These are phyloP conservation scores for Acropora tenuis DNA, from an alignment of 64 coral and sea anemone genomes.

Conservation along the genomic window DNA sequence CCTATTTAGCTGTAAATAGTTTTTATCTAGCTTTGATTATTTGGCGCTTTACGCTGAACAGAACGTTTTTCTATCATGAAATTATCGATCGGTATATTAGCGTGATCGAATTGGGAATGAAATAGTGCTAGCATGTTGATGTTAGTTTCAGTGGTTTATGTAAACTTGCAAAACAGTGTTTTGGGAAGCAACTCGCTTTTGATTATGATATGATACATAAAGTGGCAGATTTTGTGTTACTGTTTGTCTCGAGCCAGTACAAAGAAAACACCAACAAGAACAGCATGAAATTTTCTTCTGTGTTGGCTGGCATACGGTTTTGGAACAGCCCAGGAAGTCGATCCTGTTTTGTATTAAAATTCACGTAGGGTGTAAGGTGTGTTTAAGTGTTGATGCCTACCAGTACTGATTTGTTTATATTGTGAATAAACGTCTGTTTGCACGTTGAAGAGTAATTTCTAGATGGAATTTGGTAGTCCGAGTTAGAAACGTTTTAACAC, in stretches of 20 bases:
- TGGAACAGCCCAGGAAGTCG: too few relatives aligned
- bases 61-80: neutral
- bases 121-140: neutral
- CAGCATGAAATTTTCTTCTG: neutral
- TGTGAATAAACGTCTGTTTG: too few relatives aligned
- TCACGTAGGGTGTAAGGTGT: too few relatives aligned
- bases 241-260: too few relatives aligned
- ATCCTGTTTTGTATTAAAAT: too few relatives aligned
- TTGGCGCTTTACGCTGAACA: neutral
- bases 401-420: too few relatives aligned
- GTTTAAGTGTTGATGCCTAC: too few relatives aligned
- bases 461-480: too few relatives aligned
- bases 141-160: neutral
- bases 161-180: neutral
- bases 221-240: slow-evolving; percentile 35
- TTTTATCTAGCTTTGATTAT: neutral
- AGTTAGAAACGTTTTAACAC: too few relatives aligned
- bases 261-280: too few relatives aligned
- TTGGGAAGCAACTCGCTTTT: neutral
- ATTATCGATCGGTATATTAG: neutral
- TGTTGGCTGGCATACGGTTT: too few relatives aligned
- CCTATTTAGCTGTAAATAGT: slow-evolving; percentile 16
- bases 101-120: slow-evolving; percentile 1
- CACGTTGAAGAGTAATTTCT: too few relatives aligned
- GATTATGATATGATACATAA: slow-evolving; percentile 28